Base-by-base conservation (phyloP, 2,888 invertebrate genomes). In the Drosophila yooni region DNA sequence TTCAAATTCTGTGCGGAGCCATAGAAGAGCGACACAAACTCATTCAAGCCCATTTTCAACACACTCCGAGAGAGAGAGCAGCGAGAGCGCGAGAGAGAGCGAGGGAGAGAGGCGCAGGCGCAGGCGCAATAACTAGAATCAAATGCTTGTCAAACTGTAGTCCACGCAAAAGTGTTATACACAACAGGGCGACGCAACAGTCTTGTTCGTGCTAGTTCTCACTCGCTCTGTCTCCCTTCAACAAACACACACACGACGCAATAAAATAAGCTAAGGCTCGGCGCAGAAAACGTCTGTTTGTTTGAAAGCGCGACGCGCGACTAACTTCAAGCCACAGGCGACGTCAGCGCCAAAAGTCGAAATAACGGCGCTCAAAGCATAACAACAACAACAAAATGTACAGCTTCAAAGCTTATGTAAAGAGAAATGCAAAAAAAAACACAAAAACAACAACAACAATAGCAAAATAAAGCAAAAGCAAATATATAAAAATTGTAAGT, bases 1-100 rank as follows among this genome's bases (percentile, higher is more conserved):
- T 91, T 88, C 69, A 92, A 86, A 83, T 89, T 92, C 81, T 92
- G 92, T 76, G 91, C 90, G 71, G 91, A 92, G 77, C 91, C 92
- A 76, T 93, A 93, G 86, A 93, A 92, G 79, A 93, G 91, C 78
- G 93, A 91, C 69, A 93, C 93, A 70, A 93, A 93, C 87, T 93
- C 93, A 82, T 93, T 93, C 52, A 93, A 89, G 61, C 93, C 93
- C 93, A 93, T 93, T 69, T 74, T 81, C 15, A 21, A 21, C 7
- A 46, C 46, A 48, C 27, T 38, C 27, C 31, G 4, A 15, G 27
- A 50, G 27, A 27, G 27, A 31, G 6, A 43, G 6, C 10, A 29
- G n/a, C 18, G 1, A 11, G 29, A 18, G 18, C 25, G 15, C 2
- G 15, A 33, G 11, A 54, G 10, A 15, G 36, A 27, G 54, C 34